phyloP scores from a whole-genome alignment of 2,113 vertebrate species.

The Felis catus region DNA sequence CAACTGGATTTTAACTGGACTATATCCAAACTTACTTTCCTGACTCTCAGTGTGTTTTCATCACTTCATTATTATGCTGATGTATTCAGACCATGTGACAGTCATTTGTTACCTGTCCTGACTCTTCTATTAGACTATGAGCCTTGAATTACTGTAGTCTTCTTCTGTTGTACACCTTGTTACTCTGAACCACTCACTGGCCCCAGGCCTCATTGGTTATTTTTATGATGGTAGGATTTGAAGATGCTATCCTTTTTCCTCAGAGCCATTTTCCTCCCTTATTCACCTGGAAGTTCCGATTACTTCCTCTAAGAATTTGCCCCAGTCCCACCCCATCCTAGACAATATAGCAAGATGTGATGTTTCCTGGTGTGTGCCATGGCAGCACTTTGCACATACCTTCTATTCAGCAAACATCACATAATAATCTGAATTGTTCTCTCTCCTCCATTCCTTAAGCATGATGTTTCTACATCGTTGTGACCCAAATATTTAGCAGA shows the following conservation, averaged over 20 bases:
- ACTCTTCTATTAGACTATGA: not conserved
- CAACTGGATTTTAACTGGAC: conserved; percentile 28
- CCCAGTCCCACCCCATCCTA: not conserved
- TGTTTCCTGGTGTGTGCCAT: not conserved
- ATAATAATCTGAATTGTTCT: not conserved
- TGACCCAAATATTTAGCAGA: not conserved
- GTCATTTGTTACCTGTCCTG: not conserved
- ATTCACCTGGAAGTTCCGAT: not conserved
- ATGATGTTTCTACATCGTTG: not conserved
- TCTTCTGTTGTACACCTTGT: not conserved
- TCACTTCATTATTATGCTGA: not conserved
- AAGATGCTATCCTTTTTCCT: not conserved
- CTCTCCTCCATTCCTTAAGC: not conserved
- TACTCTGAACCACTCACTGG: not conserved
- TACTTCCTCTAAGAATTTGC: not conserved
- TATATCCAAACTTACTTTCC: not conserved
- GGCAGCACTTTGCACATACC: rapidly evolving
- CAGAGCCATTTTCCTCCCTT: not conserved
- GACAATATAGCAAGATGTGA: not conserved
- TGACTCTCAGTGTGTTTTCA: not conserved
- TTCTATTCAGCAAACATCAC: not conserved
- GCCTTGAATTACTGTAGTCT: not conserved
- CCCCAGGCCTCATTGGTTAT: not conserved
- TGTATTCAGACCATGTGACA: not conserved
- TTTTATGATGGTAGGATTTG: not conserved